phyloP scores from a whole-genome alignment of 2,797 vertebrate genomes.

The Echeneis naucrates region DNA sequence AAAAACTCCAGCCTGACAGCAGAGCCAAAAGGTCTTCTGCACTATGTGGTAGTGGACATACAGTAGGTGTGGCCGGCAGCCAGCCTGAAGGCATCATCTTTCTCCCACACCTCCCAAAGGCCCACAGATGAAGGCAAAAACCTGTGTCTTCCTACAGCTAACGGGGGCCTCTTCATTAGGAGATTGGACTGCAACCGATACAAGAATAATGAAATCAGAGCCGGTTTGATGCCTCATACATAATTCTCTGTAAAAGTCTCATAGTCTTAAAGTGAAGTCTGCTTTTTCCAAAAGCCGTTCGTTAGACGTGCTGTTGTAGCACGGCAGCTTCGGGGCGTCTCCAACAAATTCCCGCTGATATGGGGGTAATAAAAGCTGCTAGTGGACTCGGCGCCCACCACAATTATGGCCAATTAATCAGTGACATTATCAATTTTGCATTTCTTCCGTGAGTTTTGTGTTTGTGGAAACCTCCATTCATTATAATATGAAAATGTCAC shows the following conservation, averaged over 20 bases:
- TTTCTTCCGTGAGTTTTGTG: neutral
- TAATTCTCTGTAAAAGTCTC: constrained; percentile 18
- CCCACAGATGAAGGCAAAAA: constrained; percentile 53
- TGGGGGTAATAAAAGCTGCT: constrained; percentile 49
- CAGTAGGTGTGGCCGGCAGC: constrained; percentile 47
- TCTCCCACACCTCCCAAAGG: constrained; percentile 44
- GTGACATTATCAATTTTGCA: neutral
- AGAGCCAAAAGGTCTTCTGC: constrained; percentile 40
- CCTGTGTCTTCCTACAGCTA: constrained; percentile 19
- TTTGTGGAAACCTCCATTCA: neutral
- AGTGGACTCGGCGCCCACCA: constrained; percentile 1
- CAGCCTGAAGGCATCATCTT: constrained; percentile 53
- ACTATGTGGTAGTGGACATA: constrained; percentile 65
- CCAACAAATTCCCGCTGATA: constrained; percentile 16
- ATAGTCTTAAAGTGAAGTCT: constrained; percentile 37
- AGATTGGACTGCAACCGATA: constrained; percentile 45
- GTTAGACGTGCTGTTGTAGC: constrained; percentile 13
- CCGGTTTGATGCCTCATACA: constrained; percentile 29
- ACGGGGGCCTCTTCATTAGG: constrained; percentile 36
- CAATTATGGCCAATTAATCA: constrained; percentile 38
- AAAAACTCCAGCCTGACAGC: constrained; percentile 35
- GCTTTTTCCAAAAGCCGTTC: constrained; percentile 3
- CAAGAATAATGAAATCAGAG: constrained; percentile 28
- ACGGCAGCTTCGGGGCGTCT: constrained; percentile 1
- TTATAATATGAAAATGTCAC: neutral